Base-by-base conservation (phyloP, 2,113 vertebrate species). In the Sula dactylatra region DNA sequence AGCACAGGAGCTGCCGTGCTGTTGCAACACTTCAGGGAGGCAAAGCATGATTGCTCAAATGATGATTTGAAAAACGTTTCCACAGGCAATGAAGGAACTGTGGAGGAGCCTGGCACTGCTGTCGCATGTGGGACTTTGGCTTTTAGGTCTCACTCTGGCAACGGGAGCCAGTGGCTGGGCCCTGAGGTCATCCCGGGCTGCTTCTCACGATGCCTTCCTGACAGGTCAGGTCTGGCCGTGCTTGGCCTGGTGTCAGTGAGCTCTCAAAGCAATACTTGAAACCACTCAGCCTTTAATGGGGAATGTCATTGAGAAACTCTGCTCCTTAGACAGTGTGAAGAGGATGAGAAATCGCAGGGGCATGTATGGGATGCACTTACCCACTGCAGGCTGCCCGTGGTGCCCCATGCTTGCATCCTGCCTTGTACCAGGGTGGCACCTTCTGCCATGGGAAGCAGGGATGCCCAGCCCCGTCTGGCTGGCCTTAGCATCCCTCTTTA, bases 321-420 rank as follows among this genome's bases (percentile, higher is more conserved):
- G 14, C 71, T 77, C 71, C 82, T 72, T 27, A 59, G 29, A 56
- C 52, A 59, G 45, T 5, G 9, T 70, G 74, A 73, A 77, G 86
- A 66, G 55, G 74, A 69, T 69, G 55, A 88, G 50, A 26, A 81
- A 21, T 42, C 31, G 8, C 56, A 92, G 42, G 62, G 40, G 16
- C 2, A 0, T 0, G 0, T 29, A 32, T 0, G 7, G 36, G 52
- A 59, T 1, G 1, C 0, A 0, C 40, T 79, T 38, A 49, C 8
- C 21, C 0, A 0, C 38, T 77, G 42, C 0, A 0, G 61, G 31
- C 62, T 72, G 84, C 61, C 56, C 1, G 5, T 0, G 0, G 12
- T n/a, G 58, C 69, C 44, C 32, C 3, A 2, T 2, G 44, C 55
- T 69, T 25, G 45, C 24, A 7, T 31, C 14, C 2, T 27, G 22